phyloP scores from a whole-genome alignment of 2,113 vertebrate species.

The Heptranchias perlo region DNA sequence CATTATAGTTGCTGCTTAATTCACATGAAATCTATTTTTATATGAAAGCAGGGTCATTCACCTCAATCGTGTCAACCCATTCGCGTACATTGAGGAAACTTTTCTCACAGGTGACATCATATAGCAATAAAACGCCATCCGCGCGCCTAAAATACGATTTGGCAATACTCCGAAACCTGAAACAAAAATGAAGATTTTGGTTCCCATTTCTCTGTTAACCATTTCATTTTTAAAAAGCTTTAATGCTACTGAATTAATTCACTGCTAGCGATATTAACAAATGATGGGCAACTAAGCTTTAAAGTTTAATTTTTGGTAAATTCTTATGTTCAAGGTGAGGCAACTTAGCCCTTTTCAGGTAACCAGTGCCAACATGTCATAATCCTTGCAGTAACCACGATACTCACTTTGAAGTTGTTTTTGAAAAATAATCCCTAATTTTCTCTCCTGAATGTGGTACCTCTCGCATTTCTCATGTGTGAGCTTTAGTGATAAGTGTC shows the following conservation, averaged over 20 bases:
- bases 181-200: slow-evolving; percentile 1
- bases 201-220: background rate
- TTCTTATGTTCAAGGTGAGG: background rate
- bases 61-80: slow-evolving; percentile 93
- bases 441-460: background rate
- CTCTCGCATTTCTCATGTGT: background rate
- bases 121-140: slow-evolving; percentile 84
- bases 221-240: background rate
- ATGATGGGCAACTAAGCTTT: background rate
- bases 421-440: background rate
- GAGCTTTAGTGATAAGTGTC: background rate
- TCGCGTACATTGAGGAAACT: slow-evolving; percentile 88
- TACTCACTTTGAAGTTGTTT: background rate
- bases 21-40: background rate
- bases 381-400: background rate
- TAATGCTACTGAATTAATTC: background rate
- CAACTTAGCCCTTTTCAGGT: background rate
- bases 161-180: slow-evolving; percentile 89
- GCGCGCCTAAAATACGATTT: slow-evolving; percentile 94
- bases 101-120: slow-evolving; percentile 85
- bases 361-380: background rate
- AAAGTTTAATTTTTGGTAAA: background rate
- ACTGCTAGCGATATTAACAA: background rate
- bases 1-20: background rate
- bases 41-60: slow-evolving; percentile 49